Evolutionary conservation across 2,113 vertebrate genomes (phyloP).

Genomic region (Sula dactylatra): DNA sequence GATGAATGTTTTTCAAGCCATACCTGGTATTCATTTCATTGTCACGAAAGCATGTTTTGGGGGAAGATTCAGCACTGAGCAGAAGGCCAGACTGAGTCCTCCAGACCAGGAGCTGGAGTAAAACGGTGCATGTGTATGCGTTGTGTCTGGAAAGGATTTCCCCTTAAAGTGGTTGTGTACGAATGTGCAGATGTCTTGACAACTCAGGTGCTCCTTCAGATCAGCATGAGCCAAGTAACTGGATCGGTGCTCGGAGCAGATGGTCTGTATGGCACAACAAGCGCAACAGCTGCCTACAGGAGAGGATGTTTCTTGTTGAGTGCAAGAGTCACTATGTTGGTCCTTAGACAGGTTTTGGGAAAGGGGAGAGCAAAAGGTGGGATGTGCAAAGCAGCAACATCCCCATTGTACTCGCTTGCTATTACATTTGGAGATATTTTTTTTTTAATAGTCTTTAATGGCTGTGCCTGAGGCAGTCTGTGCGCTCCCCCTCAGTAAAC

Average conservation of each 20-base stretch:
- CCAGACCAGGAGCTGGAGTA: neutral
- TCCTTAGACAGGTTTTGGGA: neutral
- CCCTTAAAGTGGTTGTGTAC: neutral
- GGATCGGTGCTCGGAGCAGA: neutral
- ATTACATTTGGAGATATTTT: neutral
- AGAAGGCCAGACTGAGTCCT: neutral
- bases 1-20: neutral
- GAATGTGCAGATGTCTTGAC: neutral
- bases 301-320: neutral
- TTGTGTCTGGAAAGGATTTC: neutral
- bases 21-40: neutral
- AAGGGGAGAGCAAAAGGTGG: neutral
- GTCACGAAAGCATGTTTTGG: neutral
- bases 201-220: neutral
- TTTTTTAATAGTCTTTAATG: neutral
- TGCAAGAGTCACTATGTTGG: fast-evolving
- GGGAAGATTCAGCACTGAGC: neutral
- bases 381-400: neutral
- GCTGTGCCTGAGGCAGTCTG: neutral
- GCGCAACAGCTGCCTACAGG: neutral
- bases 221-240: neutral
- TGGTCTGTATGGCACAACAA: neutral
- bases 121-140: neutral
- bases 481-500: neutral
- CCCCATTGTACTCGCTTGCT: neutral